phyloP scores from a whole-genome alignment of 1,140 invertebrate genomes.

The Copidosoma floridanum region DNA sequence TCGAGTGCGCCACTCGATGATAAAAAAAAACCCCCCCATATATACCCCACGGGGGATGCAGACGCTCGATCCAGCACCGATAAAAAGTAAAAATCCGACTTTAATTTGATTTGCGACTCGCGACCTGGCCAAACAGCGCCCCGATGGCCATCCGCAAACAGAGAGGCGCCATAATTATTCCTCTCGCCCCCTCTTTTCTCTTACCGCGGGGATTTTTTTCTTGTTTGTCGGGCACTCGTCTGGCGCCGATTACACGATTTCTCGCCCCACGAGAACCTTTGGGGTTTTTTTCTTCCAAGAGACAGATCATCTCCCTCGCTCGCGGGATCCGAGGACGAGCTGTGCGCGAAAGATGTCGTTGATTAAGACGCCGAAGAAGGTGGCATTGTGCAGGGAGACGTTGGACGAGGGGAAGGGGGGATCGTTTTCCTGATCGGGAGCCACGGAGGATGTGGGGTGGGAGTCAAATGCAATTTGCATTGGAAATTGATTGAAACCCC shows the following conservation, averaged over 20 bases:
- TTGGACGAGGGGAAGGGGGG: neutral
- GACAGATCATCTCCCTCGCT: neutral
- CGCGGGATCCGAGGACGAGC: too few relatives aligned
- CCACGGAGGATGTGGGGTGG: too few relatives aligned
- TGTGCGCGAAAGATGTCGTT: slow-evolving; percentile 14
- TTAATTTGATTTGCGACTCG: too few relatives aligned
- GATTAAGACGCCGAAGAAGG: slow-evolving; percentile 24
- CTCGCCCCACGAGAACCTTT: neutral
- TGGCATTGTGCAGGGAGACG: neutral
- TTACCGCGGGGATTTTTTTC: neutral
- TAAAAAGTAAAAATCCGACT: too few relatives aligned
- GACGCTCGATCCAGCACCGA: too few relatives aligned
- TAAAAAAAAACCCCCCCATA: too few relatives aligned
- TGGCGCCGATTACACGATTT: slow-evolving; percentile 25
- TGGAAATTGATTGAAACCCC: slow-evolving; percentile 25
- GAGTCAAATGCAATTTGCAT: slow-evolving; percentile 19
- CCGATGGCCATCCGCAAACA: too few relatives aligned
- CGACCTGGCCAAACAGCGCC: slow-evolving; percentile 8
- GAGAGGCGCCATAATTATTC: slow-evolving; percentile 27
- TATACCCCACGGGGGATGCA: too few relatives aligned
- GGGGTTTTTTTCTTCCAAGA: too few relatives aligned
- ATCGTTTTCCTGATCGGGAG: slow-evolving; percentile 18
- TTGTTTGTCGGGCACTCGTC: slow-evolving; percentile 27
- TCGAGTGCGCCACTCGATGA: slow-evolving; percentile 15
- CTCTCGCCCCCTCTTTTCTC: neutral